Conservation (phyloP, 1,140 invertebrate species). For the Nebria ingens region DNA sequence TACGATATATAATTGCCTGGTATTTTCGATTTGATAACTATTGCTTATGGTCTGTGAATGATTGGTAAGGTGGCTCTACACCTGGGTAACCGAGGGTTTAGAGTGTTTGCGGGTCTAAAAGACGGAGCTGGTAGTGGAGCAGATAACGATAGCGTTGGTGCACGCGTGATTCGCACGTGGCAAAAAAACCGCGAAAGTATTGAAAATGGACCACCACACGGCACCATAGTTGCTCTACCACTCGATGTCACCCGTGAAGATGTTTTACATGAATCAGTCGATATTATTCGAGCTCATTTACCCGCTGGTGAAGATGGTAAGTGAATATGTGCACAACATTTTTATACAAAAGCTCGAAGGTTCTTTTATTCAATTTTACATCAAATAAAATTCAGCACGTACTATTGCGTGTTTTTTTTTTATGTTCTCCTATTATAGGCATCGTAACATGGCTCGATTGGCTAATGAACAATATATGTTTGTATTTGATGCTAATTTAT, state of each 20-base stretch:
- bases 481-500: too few relatives aligned
- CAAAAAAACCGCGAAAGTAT: slow-evolving; percentile 38
- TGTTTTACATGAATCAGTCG: slow-evolving; percentile 62
- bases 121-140: slow-evolving; percentile 38
- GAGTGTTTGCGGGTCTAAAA: slow-evolving; percentile 64
- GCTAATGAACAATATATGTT: too few relatives aligned
- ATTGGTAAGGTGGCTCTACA: slow-evolving; percentile 51
- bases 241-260: slow-evolving; percentile 72
- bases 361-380: too few relatives aligned
- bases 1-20: slow-evolving; percentile 10
- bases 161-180: slow-evolving; percentile 50
- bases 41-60: too few relatives aligned
- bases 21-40: too few relatives aligned
- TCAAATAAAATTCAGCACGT: too few relatives aligned
- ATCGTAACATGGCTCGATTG: too few relatives aligned
- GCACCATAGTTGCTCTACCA: slow-evolving; percentile 55
- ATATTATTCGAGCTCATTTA: slow-evolving; percentile 62
- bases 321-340: too few relatives aligned
- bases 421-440: too few relatives aligned
- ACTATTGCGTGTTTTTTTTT: too few relatives aligned
- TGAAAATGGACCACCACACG: slow-evolving; percentile 37
- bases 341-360: too few relatives aligned
- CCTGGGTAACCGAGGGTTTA: slow-evolving; percentile 53
- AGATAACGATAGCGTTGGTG: slow-evolving; percentile 40
- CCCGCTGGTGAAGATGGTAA: slow-evolving; percentile 72